Evolutionary conservation across 2,113 vertebrate genomes (phyloP).

Genomic region (Nesospiza acunhae): DNA sequence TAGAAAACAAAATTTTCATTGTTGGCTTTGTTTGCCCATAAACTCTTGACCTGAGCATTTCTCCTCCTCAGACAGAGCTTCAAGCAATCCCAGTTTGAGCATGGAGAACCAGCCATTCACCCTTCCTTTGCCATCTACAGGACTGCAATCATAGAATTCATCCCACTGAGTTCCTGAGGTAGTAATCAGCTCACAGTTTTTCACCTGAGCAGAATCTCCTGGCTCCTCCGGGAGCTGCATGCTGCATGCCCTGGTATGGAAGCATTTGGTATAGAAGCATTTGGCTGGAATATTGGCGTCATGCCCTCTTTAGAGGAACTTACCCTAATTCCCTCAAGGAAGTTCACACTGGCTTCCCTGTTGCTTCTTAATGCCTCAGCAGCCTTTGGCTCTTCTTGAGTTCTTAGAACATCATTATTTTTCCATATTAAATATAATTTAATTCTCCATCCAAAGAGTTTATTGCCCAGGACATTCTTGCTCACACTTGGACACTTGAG

Average conservation of each 20-base stretch:
- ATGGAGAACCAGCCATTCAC: accelerated
- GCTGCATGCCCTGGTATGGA: neutral
- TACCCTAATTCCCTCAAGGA: neutral
- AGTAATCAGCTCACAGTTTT: neutral
- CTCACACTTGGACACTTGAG: neutral
- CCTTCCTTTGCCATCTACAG: neutral
- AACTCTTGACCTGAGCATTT: neutral
- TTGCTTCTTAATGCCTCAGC: neutral
- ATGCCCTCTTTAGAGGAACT: neutral
- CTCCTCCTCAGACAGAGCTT: neutral
- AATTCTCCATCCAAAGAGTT: neutral
- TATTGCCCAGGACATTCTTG: neutral
- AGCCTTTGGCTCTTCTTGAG: neutral
- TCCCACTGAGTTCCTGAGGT: neutral
- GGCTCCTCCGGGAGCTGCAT: neutral
- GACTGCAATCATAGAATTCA: neutral
- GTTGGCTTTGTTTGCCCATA: neutral
- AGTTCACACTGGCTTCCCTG: neutral
- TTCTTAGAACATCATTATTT: neutral
- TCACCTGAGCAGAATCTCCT: neutral
- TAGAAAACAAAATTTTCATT: neutral
- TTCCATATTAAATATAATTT: neutral
- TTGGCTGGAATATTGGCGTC: neutral
- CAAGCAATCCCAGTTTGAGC: neutral
- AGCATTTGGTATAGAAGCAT: accelerated